phyloP scores from a whole-genome alignment of 2,888 invertebrate species.

The Drosophila maculinotata region DNA sequence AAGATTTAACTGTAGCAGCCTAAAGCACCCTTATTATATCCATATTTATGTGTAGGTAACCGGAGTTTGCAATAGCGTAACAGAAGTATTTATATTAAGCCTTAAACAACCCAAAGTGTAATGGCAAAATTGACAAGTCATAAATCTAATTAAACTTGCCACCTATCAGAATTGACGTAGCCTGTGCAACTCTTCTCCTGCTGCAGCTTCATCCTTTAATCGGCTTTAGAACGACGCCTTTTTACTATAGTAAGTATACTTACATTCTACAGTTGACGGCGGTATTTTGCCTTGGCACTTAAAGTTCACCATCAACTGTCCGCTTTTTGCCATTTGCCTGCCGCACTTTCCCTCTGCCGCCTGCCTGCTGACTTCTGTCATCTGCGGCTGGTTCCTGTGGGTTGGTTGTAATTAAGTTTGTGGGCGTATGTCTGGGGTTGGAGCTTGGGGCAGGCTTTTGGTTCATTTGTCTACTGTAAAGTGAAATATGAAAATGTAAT shows the following conservation, averaged over 20 bases:
- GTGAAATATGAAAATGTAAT: constrained; percentile 54
- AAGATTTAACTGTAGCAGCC: no score
- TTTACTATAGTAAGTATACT: no score
- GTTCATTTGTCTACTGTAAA: constrained; percentile 48
- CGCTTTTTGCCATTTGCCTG: constrained; percentile 27
- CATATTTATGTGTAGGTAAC: no score
- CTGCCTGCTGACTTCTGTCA: constrained; percentile 21
- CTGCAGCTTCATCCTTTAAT: constrained; percentile 35
- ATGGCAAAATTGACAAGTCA: constrained; percentile 42
- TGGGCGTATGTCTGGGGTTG: constrained; percentile 9
- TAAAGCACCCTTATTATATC: no score
- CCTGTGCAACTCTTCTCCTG: constrained; percentile 14
- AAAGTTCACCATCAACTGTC: constrained; percentile 48
- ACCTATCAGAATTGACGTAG: constrained; percentile 48
- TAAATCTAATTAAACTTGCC: constrained; percentile 76
- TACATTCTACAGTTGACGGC: constrained; percentile 38
- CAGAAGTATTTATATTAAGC: neutral
- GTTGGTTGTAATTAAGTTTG: constrained; percentile 67
- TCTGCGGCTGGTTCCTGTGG: constrained; percentile 48
- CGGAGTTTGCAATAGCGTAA: no score
- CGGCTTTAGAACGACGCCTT: constrained; percentile 63
- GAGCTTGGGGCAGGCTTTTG: constrained; percentile 4
- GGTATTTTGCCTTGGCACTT: constrained; percentile 42
- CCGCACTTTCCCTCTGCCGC: neutral
- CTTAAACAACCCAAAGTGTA: neutral